Evolutionary conservation across 1,140 invertebrate genomes (phyloP).

Genomic region (Hirudo medicinalis): DNA sequence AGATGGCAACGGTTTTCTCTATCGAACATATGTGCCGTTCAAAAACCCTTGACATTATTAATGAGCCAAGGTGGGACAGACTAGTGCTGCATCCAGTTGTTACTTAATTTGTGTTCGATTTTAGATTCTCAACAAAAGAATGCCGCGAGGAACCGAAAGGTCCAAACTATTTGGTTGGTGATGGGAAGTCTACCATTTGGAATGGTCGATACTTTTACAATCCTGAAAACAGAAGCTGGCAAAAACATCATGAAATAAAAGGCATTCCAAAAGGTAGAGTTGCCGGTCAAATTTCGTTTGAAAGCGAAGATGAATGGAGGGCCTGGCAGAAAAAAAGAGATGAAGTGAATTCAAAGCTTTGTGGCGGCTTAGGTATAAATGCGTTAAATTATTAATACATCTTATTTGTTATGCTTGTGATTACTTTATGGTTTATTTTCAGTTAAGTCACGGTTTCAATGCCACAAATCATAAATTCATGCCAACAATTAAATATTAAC

Average conservation of each 20-base stretch:
- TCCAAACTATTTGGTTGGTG: conserved; percentile 20
- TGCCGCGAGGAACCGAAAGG: not conserved
- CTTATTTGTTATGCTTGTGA: too few species aligned
- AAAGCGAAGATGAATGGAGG: conserved; percentile 23
- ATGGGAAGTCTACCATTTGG: conserved; percentile 22
- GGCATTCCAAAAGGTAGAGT: conserved; percentile 21
- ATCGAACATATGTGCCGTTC: not conserved
- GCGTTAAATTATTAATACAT: too few species aligned
- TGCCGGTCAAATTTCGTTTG: conserved; percentile 21
- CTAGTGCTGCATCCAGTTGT: not conserved
- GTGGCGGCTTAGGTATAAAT: conserved; percentile 14
- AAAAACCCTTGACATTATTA: conserved; percentile 1
- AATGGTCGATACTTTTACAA: conserved; percentile 18
- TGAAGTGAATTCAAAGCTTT: conserved; percentile 15
- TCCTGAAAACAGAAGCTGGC: conserved; percentile 10
- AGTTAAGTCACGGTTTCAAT: too few species aligned
- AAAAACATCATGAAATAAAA: conserved; percentile 20
- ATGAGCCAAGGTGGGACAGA: not conserved
- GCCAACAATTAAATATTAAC: too few species aligned
- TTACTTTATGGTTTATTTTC: too few species aligned
- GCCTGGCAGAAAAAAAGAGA: conserved; percentile 21
- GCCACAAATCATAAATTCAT: too few species aligned
- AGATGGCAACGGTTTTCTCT: conserved; percentile 2
- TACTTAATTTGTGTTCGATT: not conserved
- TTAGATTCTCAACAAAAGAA: not conserved